Evolutionary conservation across 2,888 invertebrate species (phyloP), one percentile per base, ranked within the genome.

Genomic region (Tiliacea aurago): DNA sequence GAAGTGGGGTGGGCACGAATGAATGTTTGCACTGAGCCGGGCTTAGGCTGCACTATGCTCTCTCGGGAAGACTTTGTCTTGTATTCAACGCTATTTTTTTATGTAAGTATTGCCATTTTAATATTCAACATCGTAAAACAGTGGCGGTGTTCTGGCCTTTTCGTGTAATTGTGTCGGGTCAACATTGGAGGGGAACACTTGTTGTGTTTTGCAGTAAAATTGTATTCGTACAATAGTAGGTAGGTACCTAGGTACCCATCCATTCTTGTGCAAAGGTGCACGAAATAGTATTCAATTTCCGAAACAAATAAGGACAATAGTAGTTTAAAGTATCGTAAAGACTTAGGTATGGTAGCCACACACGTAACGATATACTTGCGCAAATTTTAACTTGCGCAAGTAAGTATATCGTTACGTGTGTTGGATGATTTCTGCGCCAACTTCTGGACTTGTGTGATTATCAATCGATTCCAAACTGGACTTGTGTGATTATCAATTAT

Each of bases 1-100:
- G 92, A 93, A 94, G 93, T 91, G 89, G 93, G 93, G 94, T 88
- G 91, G 87, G 88, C 89, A 91, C 90, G 92, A 91, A 93, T 92
- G 91, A 93, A 93, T 95, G 95, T 95, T 95, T 95, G 93, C 91
- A 87, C 87, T 89, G 92, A 87, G 86, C 85, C 83, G 74, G 86
- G 87, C 87, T 88, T 88, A 88, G 86, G 84, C 86, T 87, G 78
- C 84, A 82, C 86, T 86, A 85, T 85, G 76, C 81, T 82, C 88
- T 85, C 86, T 65, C 73, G 84, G 84, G 88, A 83, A 84, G 89
- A 89, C 87, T 86, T 85, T 89, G 87, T 87, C 86, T 88, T 88
- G 89, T 86, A 83, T 88, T 88, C 82, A 80, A 74, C 51, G 70
- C 68, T 68, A 70, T 84, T 86, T 86, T 82, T 84, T 85, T 86